A percentile compares a stretch with the other conserved stretches of the same genome.
Evolutionary conservation across 2,888 invertebrate genomes (phyloP).

Genomic region (Andrena dorsata): DNA sequence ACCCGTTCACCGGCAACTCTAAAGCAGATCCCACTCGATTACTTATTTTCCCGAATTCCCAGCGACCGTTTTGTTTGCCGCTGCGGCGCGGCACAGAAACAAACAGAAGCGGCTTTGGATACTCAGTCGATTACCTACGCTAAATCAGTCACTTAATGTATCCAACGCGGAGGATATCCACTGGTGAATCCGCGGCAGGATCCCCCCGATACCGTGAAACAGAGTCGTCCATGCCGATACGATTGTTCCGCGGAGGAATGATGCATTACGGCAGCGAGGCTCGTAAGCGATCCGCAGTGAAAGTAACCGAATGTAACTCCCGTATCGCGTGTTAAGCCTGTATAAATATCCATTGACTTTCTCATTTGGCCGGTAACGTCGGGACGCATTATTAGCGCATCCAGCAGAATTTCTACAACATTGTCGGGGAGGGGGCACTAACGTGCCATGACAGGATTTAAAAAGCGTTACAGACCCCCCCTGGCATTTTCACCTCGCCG

Average conservation of each 20-base stretch:
- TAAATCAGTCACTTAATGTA: constrained; percentile 4
- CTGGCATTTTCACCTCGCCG: neutral
- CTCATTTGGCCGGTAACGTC: constrained; percentile 42
- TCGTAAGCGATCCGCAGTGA: constrained; percentile 38
- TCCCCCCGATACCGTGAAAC: neutral
- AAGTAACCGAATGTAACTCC: constrained; percentile 53
- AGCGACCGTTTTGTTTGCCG: constrained; percentile 26
- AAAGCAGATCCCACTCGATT: constrained; percentile 5
- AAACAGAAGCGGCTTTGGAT: neutral
- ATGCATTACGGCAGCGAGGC: constrained; percentile 1
- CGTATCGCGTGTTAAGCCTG: constrained; percentile 50
- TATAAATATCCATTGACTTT: constrained; percentile 58
- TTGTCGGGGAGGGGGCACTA: neutral
- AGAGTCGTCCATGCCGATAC: neutral
- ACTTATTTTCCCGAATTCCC: constrained; percentile 18
- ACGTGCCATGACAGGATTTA: constrained; percentile 10
- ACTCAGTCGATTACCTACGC: neutral
- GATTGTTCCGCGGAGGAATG: constrained; percentile 22
- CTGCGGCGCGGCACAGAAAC: neutral
- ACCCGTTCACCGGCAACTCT: neutral
- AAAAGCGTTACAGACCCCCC: constrained; percentile 20
- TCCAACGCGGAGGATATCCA: neutral
- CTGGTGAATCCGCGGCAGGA: neutral
- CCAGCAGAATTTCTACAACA: constrained; percentile 36
- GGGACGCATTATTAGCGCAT: constrained; percentile 46